Percentiles rank a stretch among this genome's conserved stretches.
phyloP scores from a whole-genome alignment of 2,888 invertebrate species.

The Pollenia angustigena region DNA sequence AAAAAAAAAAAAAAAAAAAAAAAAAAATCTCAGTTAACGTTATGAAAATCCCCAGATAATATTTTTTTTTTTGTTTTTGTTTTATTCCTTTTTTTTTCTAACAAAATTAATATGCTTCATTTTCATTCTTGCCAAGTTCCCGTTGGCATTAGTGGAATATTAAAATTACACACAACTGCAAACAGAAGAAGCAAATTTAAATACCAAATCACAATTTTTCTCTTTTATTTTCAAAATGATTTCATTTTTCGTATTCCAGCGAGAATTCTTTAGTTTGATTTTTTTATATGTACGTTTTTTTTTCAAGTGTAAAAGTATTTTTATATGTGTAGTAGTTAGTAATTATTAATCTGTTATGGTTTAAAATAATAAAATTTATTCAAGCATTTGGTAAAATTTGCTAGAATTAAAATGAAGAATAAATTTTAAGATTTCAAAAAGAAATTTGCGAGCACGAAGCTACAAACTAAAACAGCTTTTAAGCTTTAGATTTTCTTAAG shows the following conservation, averaged over 20 bases:
- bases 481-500: too few relatives aligned
- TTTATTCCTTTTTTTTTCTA: neutral
- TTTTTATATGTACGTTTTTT: neutral
- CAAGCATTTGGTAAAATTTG: neutral
- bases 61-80: constrained; percentile 13
- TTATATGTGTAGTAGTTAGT: neutral
- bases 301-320: neutral
- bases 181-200: constrained; percentile 20
- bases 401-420: neutral
- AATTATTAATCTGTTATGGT: constrained; percentile 27
- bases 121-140: neutral
- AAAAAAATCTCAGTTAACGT: constrained; percentile 28
- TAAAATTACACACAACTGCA: neutral
- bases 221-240: constrained; percentile 2
- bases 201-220: constrained; percentile 39
- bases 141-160: constrained; percentile 18
- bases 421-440: too few relatives aligned
- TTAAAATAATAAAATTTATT: constrained; percentile 6
- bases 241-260: constrained; percentile 3
- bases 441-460: too few relatives aligned
- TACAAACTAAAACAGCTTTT: too few relatives aligned
- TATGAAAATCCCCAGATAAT: constrained; percentile 36
- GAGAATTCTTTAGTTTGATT: constrained; percentile 27
- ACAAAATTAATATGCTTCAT: constrained; percentile 45
- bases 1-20: neutral